These are phyloP conservation scores for Dasyurus viverrinus DNA, from an alignment of 2,113 vertebrate species.

Conservation along the genomic window DNA sequence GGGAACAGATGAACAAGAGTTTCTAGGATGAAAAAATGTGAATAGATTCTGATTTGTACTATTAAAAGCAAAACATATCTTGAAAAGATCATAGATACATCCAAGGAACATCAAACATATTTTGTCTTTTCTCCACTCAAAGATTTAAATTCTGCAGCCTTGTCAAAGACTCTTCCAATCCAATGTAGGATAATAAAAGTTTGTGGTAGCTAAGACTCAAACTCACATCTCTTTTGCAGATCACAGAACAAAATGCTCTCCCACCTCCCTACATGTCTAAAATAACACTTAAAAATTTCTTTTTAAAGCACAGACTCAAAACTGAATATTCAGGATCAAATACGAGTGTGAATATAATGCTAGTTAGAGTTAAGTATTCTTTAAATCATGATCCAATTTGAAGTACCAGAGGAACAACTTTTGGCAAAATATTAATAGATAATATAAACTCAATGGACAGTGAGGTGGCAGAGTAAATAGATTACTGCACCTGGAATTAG, in stretches of 20 bases:
- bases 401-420: too few species aligned
- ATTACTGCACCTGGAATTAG: not conserved
- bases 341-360: not conserved
- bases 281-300: not conserved
- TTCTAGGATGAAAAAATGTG: not conserved
- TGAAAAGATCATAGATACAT: not conserved
- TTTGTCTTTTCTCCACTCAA: not conserved
- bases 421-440: not conserved
- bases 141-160: not conserved
- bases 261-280: not conserved
- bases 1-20: not conserved
- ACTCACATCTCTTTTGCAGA: not conserved
- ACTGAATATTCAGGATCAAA: not conserved
- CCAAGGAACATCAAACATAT: not conserved
- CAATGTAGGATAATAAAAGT: not conserved
- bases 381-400: not conserved
- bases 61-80: not conserved
- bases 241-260: not conserved
- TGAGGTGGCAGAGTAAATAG: not conserved
- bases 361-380: not conserved
- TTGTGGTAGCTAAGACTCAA: not conserved
- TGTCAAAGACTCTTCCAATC: not conserved
- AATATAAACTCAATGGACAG: not conserved
- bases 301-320: fast-evolving
- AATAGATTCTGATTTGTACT: not conserved